Evolutionary conservation across 2,797 vertebrate genomes (phyloP), one percentile per base, ranked within the genome.

Genomic region (Enteromius radiatus): DNA sequence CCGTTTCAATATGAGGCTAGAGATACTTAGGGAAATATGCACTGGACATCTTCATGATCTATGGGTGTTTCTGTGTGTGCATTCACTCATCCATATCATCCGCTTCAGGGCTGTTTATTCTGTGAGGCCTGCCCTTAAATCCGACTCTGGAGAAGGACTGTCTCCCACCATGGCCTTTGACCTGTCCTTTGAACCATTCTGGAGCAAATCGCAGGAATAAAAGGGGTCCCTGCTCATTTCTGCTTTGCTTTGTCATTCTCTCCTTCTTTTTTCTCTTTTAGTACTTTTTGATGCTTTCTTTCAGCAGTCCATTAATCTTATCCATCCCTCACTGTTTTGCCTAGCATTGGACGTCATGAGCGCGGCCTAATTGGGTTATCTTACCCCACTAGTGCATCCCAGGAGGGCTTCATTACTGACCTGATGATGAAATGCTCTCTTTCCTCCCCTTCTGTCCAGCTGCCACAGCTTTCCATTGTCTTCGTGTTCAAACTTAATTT

Each of bases 41-140:
- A 69, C 63, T 41, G 23, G 68, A 59, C 54, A 70, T 88, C 90
- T 88, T 91, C 86, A 87, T 87, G 85, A 78, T 89, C 69, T 77
- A 28, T 82, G 6, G n/a, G 49, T 80, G 73, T 81, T 84, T 74
- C 38, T 73, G 31, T 73, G 54, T 78, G 21, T 3, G 70, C 54
- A 64, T 67, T 67, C 86, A 87, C 65, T 87, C 78, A 87, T 79
- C 65, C 87, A 36, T 54, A 84, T 54, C 36, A 82, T 76, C 64
- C 14, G 17, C 73, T 68, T 76, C 28, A 70, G 56, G 71, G 56
- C 52, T 73, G 68, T 84, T 84, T 83, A 76, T 81, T 64, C 61
- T 47, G 63, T 23, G 59, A 80, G 61, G 41, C 52, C 54, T 47
- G 70, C 61, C 45, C 52, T 68, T 69, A 45, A 43, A 19, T 49